These are phyloP conservation scores for Resseliella maxima DNA, from an alignment of 2,888 invertebrate species.

Conservation along the genomic window DNA sequence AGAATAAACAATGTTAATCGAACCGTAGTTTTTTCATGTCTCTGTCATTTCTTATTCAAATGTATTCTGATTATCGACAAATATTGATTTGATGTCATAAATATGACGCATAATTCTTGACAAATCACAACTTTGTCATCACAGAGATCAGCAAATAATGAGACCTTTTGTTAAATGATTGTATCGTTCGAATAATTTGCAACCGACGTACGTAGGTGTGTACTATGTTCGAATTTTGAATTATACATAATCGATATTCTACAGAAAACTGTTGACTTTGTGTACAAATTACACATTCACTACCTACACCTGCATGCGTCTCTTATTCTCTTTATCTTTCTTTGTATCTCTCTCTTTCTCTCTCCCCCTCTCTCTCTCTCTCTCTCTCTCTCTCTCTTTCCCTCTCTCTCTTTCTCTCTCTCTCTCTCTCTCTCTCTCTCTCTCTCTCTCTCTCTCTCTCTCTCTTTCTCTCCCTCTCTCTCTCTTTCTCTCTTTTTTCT, in stretches of 20 bases:
- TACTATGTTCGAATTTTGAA: background rate
- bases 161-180: background rate
- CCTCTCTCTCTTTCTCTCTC: too few species aligned
- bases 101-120: background rate
- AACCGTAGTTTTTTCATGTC: background rate
- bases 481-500: background rate
- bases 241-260: background rate
- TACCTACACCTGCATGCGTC: background rate
- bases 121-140: constrained; percentile 18
- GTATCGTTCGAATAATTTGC: background rate
- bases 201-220: background rate
- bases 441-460: too few species aligned
- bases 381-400: background rate
- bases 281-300: background rate
- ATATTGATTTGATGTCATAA: background rate
- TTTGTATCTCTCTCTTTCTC: background rate
- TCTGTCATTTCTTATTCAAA: background rate
- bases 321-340: background rate
- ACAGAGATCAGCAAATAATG: background rate
- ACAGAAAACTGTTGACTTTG: background rate
- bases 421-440: too few species aligned
- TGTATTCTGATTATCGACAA: background rate
- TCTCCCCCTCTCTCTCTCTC: background rate
- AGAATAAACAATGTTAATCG: background rate
- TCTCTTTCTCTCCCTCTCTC: background rate